Evolutionary conservation across 1,140 invertebrate genomes (phyloP).

Genomic region (Drosophila grimshawi): DNA sequence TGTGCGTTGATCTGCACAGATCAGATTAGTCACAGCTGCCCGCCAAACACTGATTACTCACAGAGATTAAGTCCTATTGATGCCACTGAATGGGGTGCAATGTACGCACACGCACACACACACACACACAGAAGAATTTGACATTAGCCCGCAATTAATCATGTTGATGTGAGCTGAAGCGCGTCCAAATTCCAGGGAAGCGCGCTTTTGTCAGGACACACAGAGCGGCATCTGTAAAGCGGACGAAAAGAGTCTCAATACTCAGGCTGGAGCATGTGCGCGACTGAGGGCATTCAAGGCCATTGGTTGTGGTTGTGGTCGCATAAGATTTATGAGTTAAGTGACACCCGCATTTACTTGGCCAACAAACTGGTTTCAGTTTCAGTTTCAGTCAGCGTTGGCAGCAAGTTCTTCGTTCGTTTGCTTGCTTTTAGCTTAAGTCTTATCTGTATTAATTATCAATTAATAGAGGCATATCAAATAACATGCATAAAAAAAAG

Average conservation of each 20-base stretch:
- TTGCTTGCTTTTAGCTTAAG: conserved; percentile 28
- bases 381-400: conserved; percentile 33
- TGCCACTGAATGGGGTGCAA: conserved; percentile 27
- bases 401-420: conserved; percentile 42
- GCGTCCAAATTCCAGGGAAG: conserved; percentile 60
- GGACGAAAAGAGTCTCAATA: not conserved
- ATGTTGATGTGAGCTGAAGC: conserved; percentile 40
- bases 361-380: conserved; percentile 68
- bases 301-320: conserved; percentile 37
- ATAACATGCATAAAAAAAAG: conserved; percentile 44
- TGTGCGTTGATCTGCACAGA: not conserved
- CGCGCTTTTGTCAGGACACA: conserved; percentile 60
- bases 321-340: conserved; percentile 70
- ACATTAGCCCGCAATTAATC: conserved; percentile 75
- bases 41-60: conserved; percentile 20
- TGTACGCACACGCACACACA: conserved; percentile 10
- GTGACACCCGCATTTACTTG: conserved; percentile 72
- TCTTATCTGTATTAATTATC: conserved; percentile 81
- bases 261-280: conserved; percentile 27
- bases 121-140: conserved; percentile 46
- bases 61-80: conserved; percentile 6
- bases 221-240: conserved; percentile 33
- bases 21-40: conserved; percentile 27
- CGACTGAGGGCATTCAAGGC: conserved; percentile 52
- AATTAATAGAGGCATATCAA: conserved; percentile 20